These are phyloP conservation scores for Tokudaia tokunoshimensis DNA, from an alignment of 2,797 vertebrate genomes.

Conservation along the genomic window DNA sequence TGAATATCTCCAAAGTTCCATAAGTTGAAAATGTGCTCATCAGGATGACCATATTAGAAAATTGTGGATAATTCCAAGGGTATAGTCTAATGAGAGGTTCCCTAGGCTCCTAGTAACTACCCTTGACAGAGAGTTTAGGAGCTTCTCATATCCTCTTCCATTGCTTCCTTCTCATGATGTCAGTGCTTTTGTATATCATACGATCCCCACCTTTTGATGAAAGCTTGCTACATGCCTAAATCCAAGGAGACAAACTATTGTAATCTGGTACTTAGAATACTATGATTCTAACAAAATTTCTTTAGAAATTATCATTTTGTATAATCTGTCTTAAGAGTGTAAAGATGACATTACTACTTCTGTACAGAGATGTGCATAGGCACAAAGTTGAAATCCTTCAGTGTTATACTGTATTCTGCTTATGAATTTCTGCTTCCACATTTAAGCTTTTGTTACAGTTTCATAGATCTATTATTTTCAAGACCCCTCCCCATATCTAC, in stretches of 20 bases:
- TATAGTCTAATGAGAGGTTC: not conserved
- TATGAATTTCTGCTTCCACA: not conserved
- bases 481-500: not conserved
- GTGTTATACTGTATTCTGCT: not conserved
- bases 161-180: not conserved
- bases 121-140: no score
- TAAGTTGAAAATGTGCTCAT: not conserved
- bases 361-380: not conserved
- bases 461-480: not conserved
- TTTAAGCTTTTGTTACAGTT: not conserved
- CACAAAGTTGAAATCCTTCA: rapidly evolving
- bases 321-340: not conserved
- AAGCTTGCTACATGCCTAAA: not conserved
- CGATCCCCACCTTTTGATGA: not conserved
- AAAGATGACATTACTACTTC: not conserved
- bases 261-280: not conserved
- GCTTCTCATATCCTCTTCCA: no score
- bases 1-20: not conserved
- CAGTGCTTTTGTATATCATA: not conserved
- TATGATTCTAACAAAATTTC: not conserved
- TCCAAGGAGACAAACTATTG: not conserved
- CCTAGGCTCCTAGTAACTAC: rapidly evolving
- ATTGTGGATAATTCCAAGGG: no score
- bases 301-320: not conserved
- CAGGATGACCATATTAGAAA: not conserved